Evolutionary conservation across 2,113 vertebrate genomes (phyloP).

Genomic region (Gnathonemus longibarbis): DNA sequence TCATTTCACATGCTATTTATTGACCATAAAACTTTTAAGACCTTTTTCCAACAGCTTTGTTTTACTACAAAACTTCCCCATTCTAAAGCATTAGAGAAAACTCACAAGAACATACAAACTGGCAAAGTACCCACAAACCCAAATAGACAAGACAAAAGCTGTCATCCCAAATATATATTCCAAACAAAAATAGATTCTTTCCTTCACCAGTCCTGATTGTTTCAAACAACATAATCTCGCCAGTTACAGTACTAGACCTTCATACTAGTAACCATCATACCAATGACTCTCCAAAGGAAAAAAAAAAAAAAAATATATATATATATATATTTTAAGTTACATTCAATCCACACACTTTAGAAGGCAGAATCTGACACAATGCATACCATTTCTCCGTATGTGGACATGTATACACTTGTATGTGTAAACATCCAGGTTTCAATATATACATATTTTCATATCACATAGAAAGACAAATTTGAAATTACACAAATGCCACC

Average conservation of each 20-base stretch:
- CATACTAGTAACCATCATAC: not conserved
- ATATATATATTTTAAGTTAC: slow-evolving; percentile 9
- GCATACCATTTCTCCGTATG: slow-evolving; percentile 7
- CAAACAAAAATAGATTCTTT: not conserved
- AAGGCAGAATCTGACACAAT: not conserved
- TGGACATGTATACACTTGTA: slow-evolving; percentile 16
- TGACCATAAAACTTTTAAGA: slow-evolving; percentile 25
- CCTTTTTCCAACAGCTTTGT: slow-evolving; percentile 7
- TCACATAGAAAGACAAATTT: slow-evolving; percentile 1
- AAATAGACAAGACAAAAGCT: slow-evolving; percentile 4
- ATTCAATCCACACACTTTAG: slow-evolving; percentile 13
- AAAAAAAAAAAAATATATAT: not conserved
- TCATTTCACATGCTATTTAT: slow-evolving; percentile 31
- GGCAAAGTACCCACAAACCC: slow-evolving; percentile 3
- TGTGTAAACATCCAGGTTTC: not conserved
- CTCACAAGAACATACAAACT: slow-evolving; percentile 9
- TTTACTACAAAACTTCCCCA: slow-evolving; percentile 23
- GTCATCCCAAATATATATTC: slow-evolving; percentile 19
- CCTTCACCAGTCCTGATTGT: not conserved
- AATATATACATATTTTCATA: slow-evolving; percentile 10
- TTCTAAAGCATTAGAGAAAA: slow-evolving; percentile 24
- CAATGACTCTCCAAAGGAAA: not conserved
- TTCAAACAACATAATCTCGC: not conserved
- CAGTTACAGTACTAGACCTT: not conserved
- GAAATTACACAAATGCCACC: not conserved